Conservation (phyloP, 2,888 invertebrate species). For the Chrysina gloriosa region DNA sequence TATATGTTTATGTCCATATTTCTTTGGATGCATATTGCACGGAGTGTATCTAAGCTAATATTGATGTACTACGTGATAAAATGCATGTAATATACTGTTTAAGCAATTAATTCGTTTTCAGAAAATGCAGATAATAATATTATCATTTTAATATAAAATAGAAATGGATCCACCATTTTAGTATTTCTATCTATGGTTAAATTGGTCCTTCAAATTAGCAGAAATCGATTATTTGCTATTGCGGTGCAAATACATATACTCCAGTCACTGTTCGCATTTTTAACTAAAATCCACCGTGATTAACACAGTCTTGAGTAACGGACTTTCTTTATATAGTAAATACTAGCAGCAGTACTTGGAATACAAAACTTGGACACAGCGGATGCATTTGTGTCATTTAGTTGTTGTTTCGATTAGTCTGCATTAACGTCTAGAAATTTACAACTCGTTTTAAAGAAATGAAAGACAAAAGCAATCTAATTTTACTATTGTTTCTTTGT, state of each 20-base stretch:
- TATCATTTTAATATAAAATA: too few relatives aligned
- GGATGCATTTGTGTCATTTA: conserved; percentile 20
- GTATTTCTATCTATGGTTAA: not conserved
- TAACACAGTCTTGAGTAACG: conserved; percentile 50
- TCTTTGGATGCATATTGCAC: too few relatives aligned
- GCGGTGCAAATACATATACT: not conserved
- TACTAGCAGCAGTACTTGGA: conserved; percentile 38
- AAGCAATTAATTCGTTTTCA: too few relatives aligned
- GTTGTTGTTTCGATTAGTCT: not conserved
- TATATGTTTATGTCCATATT: too few relatives aligned
- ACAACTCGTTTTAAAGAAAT: not conserved
- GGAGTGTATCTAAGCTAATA: too few relatives aligned
- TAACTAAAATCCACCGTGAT: conserved; percentile 41
- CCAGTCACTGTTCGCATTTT: conserved; percentile 38
- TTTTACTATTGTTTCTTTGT: too few relatives aligned
- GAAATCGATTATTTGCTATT: conserved; percentile 9
- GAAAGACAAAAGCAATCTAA: too few relatives aligned
- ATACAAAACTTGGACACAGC: conserved; percentile 29
- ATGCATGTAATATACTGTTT: too few relatives aligned
- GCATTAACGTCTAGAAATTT: not conserved
- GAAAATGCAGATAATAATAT: too few relatives aligned
- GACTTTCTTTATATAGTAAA: conserved; percentile 48
- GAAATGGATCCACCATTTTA: too few relatives aligned
- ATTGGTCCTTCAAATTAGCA: not conserved
- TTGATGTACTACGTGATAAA: too few relatives aligned